Conservation (phyloP, 2,888 invertebrate species). For the Lymantria dispar region DNA sequence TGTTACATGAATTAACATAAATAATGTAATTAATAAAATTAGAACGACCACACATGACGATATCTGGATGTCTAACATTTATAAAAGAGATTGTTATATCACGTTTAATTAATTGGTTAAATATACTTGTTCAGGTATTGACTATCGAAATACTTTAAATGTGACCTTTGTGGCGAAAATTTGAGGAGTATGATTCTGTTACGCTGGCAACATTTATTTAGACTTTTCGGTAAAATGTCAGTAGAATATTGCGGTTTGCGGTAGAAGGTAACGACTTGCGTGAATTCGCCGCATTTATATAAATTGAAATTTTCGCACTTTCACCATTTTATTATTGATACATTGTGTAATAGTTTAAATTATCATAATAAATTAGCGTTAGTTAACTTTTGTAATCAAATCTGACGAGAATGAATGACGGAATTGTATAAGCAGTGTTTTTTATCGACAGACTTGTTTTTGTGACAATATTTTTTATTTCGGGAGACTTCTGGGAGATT, state of each 20-base stretch:
- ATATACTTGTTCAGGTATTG: neutral
- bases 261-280: constrained; percentile 40
- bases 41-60: too few species aligned
- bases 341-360: constrained; percentile 41
- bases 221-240: constrained; percentile 44
- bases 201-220: constrained; percentile 30
- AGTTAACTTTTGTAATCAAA: constrained; percentile 11
- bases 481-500: constrained; percentile 48
- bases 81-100: neutral
- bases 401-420: constrained; percentile 18
- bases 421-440: constrained; percentile 46
- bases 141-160: too few species aligned
- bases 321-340: constrained; percentile 45
- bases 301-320: constrained; percentile 55
- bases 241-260: constrained; percentile 65
- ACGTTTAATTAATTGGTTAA: neutral
- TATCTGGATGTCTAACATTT: too few species aligned
- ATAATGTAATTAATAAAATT: too few species aligned
- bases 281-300: constrained; percentile 41
- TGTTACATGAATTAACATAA: too few species aligned
- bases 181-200: constrained; percentile 3
- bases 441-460: constrained; percentile 54
- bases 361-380: constrained; percentile 15
- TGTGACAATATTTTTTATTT: constrained; percentile 54
- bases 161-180: neutral